Percentiles rank a stretch among this genome's conserved stretches.
Conservation (phyloP, 2,797 vertebrate species). For the Hypotaenidia philippensis region DNA sequence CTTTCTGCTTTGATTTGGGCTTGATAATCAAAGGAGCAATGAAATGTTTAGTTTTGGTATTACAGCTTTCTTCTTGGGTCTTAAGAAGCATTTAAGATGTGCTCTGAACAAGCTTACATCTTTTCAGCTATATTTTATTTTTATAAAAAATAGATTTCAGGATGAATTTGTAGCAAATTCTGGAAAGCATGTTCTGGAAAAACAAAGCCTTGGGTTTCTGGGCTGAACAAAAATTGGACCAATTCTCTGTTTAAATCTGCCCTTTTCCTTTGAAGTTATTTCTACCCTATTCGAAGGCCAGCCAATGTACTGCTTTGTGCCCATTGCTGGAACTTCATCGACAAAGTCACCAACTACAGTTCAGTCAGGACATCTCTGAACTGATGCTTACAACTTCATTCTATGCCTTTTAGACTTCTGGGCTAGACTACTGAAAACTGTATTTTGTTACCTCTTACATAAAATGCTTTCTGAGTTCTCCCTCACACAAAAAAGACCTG, state of each 20-base stretch:
- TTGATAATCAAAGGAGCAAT: not conserved
- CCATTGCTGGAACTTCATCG: not conserved
- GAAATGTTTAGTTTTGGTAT: not conserved
- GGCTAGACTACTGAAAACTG: not conserved
- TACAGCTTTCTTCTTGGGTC: not conserved
- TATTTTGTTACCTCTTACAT: not conserved
- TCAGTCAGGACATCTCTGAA: not conserved
- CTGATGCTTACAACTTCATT: conserved; percentile 5
- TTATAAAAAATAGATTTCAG: not conserved
- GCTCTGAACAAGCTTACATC: not conserved
- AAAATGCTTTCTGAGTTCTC: not conserved
- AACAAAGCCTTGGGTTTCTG: not conserved
- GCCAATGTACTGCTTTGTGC: not conserved
- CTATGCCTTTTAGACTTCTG: not conserved
- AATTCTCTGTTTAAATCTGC: not conserved
- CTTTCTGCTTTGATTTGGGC: not conserved
- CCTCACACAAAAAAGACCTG: not conserved
- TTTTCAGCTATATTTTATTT: not conserved
- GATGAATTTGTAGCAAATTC: not conserved
- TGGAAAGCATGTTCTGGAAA: not conserved
- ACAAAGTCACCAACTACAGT: not conserved
- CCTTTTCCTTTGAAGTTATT: not conserved
- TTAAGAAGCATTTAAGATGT: not conserved
- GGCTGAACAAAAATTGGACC: not conserved
- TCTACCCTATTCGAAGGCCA: not conserved